Evolutionary conservation across 2,888 invertebrate genomes (phyloP).

Genomic region (Embidobia sp.): DNA sequence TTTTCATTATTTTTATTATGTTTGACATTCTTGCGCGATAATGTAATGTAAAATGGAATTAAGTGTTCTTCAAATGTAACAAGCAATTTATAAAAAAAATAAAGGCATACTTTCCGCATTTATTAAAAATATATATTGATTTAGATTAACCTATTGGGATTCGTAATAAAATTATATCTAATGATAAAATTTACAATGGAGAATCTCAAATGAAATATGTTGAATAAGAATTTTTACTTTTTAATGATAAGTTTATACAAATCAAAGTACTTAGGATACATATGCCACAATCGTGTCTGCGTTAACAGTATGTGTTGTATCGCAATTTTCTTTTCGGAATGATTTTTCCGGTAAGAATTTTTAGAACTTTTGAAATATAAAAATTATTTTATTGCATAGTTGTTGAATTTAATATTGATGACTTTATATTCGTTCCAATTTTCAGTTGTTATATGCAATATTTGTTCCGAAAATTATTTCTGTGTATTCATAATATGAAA

Average conservation of each 20-base stretch:
- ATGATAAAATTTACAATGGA: background rate
- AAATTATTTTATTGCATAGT: background rate
- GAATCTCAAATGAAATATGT: slow-evolving; percentile 13
- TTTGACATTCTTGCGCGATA: background rate
- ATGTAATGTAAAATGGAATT: background rate
- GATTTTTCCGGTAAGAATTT: too few species aligned
- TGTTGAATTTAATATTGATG: too few species aligned
- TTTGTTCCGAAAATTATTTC: too few species aligned
- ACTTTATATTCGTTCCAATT: too few species aligned
- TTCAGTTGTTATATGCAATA: too few species aligned
- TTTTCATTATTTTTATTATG: too few species aligned
- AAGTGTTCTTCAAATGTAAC: background rate
- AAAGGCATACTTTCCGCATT: background rate
- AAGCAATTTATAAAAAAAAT: background rate
- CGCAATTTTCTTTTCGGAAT: too few species aligned
- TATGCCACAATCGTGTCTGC: background rate
- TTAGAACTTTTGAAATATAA: background rate
- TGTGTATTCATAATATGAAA: too few species aligned
- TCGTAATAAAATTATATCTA: background rate
- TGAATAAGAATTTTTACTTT: background rate
- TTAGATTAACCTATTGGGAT: background rate
- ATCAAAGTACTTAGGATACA: background rate
- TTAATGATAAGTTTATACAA: background rate
- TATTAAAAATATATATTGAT: background rate
- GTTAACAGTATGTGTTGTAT: too few species aligned